Base-by-base conservation (phyloP, 2,888 invertebrate species). In the Xanthorhoe designata region DNA sequence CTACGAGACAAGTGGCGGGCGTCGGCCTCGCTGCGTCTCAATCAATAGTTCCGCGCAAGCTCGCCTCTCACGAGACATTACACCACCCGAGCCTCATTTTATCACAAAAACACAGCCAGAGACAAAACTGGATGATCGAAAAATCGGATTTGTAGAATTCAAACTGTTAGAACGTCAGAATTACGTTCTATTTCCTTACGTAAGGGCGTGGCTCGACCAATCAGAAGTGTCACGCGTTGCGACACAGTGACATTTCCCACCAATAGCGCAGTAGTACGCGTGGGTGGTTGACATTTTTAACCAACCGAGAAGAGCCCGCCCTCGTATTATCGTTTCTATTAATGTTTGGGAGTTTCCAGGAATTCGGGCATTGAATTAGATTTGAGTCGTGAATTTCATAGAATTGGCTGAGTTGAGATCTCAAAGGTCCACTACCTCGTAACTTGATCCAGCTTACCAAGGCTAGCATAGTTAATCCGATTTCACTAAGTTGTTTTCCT, bases 211-310 rank as follows among this genome's bases (percentile, higher is more conserved):
- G 83, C 77, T 69, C 71, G 70, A 63, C 91, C 89, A 91, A 91
- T 90, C 74, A 80, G 78, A 81, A 85, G 78, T 90, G 91, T 92
- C 91, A 88, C 92, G 85, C 86, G 79, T 75, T 81, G 88, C 81
- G 88, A 89, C 90, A 89, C 84, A 82, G 91, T 93, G 92, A 93
- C 92, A 93, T 70, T 90, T 90, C 81, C 81, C 73, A 73, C 93
- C 92, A 93, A 92, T 92, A 60, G 80, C 75, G 74, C 62, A 58
- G 69, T 71, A 58, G 67, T 52, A 75, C 80, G 83, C 77, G 80
- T 81, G 76, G 78, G 82, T 80, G 86, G 84, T 81, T 89, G 91
- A 91, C 92, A 90, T 83, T 89, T 89, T 85, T 78, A 83, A 81
- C 90, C 88, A 89, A 87, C 83, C 80, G 74, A 63, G 66, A 68